A percentile compares a stretch with the other conserved stretches of the same genome.
Conservation (phyloP, 2,113 vertebrate genomes). For the Cololabis saira region DNA sequence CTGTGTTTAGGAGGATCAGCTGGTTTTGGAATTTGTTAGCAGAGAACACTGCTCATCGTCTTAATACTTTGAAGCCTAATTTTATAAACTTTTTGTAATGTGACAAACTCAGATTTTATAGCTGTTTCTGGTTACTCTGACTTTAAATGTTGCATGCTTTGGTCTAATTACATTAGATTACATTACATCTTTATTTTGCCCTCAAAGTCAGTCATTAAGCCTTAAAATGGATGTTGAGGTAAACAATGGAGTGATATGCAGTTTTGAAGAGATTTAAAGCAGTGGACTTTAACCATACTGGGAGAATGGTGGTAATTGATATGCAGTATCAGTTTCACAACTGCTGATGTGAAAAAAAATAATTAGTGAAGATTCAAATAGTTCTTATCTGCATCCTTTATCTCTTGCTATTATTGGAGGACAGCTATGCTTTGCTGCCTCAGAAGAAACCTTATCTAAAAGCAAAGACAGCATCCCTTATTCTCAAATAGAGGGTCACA, state of each 20-base stretch:
- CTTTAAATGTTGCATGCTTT: background rate
- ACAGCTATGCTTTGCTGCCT: slow-evolving; percentile 36
- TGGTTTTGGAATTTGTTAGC: too few species aligned
- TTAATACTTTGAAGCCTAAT: too few species aligned
- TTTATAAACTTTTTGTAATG: too few species aligned
- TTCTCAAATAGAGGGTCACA: slow-evolving; percentile 16
- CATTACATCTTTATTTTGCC: slow-evolving; percentile 4
- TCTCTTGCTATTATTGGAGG: slow-evolving; percentile 27
- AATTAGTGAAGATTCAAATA: slow-evolving; percentile 35
- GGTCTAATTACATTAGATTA: background rate
- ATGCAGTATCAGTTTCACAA: slow-evolving; percentile 43
- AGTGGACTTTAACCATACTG: slow-evolving; percentile 13
- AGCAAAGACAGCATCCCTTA: slow-evolving; percentile 3
- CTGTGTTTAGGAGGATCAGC: too few species aligned
- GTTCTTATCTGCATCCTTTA: slow-evolving; percentile 26
- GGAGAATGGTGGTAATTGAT: slow-evolving; percentile 49
- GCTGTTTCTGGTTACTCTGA: background rate
- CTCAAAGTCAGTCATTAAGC: background rate
- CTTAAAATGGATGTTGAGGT: slow-evolving; percentile 10
- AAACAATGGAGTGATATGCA: slow-evolving; percentile 22
- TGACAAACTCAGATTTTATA: too few species aligned
- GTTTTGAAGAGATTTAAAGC: slow-evolving; percentile 38
- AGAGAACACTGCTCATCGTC: too few species aligned
- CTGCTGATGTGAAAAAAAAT: slow-evolving; percentile 46
- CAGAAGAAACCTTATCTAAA: slow-evolving; percentile 41